These are phyloP conservation scores for Clamator glandarius DNA, from an alignment of 2,797 vertebrate genomes.

Conservation along the genomic window DNA sequence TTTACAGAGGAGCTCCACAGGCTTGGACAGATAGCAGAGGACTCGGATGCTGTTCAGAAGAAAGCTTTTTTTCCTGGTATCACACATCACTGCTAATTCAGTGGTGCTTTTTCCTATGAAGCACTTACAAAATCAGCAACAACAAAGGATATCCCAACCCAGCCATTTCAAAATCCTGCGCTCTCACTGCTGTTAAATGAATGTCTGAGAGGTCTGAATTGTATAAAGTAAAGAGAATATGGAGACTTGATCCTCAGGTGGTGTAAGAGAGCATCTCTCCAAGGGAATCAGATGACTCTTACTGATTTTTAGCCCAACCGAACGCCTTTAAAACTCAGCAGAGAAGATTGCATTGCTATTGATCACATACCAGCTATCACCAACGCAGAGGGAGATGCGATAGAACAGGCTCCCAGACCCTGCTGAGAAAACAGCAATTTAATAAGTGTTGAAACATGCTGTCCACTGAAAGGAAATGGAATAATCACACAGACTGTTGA, in stretches of 20 bases:
- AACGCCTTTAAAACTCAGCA: not conserved
- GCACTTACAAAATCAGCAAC: not conserved
- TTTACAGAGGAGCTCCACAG: not conserved
- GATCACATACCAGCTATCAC: not conserved
- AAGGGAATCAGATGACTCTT: not conserved
- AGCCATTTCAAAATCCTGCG: not conserved
- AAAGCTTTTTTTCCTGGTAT: not conserved
- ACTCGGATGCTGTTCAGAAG: not conserved
- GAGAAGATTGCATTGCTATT: not conserved
- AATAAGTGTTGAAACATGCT: not conserved
- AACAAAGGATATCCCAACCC: not conserved
- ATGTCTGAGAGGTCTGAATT: not conserved
- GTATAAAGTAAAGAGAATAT: not conserved
- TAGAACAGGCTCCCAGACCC: not conserved
- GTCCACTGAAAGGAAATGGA: not conserved
- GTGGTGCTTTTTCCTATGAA: not conserved
- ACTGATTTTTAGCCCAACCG: not conserved
- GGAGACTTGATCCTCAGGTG: not conserved
- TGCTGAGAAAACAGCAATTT: conserved; percentile 22
- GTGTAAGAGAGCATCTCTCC: not conserved
- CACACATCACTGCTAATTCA: not conserved
- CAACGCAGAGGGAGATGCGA: not conserved
- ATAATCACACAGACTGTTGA: not conserved
- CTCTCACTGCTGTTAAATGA: not conserved
- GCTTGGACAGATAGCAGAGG: not conserved